phyloP scores from a whole-genome alignment of 2,113 vertebrate species.

The Xiphorhynchus elegans region DNA sequence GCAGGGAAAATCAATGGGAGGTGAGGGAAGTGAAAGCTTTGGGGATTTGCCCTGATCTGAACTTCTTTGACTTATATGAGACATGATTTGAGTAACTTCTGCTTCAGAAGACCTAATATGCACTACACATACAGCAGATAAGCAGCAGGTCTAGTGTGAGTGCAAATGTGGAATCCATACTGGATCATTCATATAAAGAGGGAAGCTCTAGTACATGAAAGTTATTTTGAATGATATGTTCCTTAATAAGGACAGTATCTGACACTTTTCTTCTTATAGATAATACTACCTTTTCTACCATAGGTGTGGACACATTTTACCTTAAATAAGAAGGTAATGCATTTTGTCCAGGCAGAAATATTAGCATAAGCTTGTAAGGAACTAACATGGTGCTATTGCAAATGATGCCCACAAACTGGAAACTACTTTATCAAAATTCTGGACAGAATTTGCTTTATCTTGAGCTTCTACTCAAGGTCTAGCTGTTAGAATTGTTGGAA shows the following conservation, averaged over 20 bases:
- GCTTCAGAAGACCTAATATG: background rate
- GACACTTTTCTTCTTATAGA: background rate
- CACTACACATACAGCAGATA: background rate
- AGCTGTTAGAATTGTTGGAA: background rate
- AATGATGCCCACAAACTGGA: background rate
- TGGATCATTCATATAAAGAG: background rate
- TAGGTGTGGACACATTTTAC: fast-evolving
- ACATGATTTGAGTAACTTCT: background rate
- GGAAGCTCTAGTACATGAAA: background rate
- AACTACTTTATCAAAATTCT: background rate
- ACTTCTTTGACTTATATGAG: background rate
- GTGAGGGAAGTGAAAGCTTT: background rate
- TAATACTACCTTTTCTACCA: background rate
- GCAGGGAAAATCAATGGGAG: background rate
- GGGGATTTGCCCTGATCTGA: background rate
- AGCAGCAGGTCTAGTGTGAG: background rate
- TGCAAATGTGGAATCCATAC: background rate
- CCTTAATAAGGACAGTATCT: background rate
- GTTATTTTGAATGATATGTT: background rate
- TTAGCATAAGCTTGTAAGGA: background rate
- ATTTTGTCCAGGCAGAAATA: background rate
- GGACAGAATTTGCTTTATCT: background rate
- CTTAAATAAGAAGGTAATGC: background rate
- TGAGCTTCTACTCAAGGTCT: background rate
- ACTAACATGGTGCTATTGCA: background rate